Conservation (phyloP, 2,888 invertebrate species). For the Dolomedes plantarius region DNA sequence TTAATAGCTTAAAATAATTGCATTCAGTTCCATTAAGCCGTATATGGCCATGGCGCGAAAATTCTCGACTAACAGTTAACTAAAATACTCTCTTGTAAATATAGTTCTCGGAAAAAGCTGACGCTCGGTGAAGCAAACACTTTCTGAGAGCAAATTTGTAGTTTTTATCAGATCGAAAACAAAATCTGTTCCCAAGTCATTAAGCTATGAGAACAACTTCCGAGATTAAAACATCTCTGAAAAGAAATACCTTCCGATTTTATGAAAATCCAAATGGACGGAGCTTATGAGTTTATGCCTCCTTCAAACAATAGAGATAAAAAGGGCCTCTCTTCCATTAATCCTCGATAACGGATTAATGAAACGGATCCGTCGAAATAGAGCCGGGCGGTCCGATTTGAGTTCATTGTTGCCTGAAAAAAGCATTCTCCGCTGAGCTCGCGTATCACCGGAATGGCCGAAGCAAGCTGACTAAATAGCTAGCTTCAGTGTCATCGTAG, state of each 20-base stretch:
- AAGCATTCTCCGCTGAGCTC: conserved; percentile 43
- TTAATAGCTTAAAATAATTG: too few relatives aligned
- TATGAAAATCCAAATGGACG: background rate
- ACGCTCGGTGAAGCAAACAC: too few relatives aligned
- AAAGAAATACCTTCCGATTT: conserved; percentile 13
- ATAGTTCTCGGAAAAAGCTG: too few relatives aligned
- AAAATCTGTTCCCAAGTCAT: background rate
- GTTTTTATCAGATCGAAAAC: background rate
- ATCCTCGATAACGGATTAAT: conserved; percentile 52
- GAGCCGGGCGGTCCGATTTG: conserved; percentile 26
- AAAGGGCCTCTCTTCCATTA: conserved; percentile 11
- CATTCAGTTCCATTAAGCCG: too few relatives aligned
- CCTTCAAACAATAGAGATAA: conserved; percentile 2
- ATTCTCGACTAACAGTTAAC: too few relatives aligned
- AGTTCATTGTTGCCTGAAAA: conserved; percentile 53
- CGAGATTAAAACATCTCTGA: background rate
- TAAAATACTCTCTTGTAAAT: too few relatives aligned
- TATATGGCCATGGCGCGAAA: too few relatives aligned
- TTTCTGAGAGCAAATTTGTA: background rate
- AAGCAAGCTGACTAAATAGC: conserved; percentile 57
- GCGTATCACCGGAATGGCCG: conserved; percentile 65
- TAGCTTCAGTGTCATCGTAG: conserved; percentile 63
- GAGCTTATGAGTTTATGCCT: conserved; percentile 6
- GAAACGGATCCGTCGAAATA: conserved; percentile 32
- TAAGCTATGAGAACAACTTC: background rate